Percentiles rank a stretch among this genome's conserved stretches.
These are phyloP conservation scores for Sialis lutaria DNA, from an alignment of 2,888 invertebrate species.

Conservation along the genomic window DNA sequence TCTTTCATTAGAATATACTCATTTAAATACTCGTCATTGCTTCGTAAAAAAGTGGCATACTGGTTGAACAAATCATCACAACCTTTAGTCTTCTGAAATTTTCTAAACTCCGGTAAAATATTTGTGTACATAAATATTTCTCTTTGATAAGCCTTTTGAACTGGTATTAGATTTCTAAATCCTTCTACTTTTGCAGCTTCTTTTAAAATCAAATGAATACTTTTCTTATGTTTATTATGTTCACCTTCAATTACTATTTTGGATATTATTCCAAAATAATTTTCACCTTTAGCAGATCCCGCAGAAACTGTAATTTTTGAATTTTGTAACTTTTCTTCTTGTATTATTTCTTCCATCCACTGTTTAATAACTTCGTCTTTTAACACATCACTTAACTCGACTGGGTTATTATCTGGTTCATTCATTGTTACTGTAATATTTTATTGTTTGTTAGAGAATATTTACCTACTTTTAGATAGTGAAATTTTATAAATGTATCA, in stretches of 20 bases:
- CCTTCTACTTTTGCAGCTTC: neutral
- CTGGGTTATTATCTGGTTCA: too few species aligned
- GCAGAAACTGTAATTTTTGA: neutral
- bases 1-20: conserved; percentile 14
- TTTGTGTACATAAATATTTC: conserved; percentile 3
- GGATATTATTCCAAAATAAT: conserved; percentile 2
- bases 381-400: too few species aligned
- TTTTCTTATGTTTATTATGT: neutral
- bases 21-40: neutral
- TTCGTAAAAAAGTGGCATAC: neutral
- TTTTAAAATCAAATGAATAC: conserved; percentile 1
- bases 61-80: neutral
- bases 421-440: too few species aligned
- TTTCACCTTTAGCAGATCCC: conserved; percentile 2
- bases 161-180: neutral
- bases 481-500: too few species aligned
- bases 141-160: neutral
- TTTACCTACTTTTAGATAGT: too few species aligned
- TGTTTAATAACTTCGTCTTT: too few species aligned
- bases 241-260: neutral
- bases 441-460: too few species aligned
- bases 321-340: too few species aligned
- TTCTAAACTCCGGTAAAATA: conserved; percentile 1
- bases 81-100: conserved; percentile 1
- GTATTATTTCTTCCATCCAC: too few species aligned